phyloP scores from a whole-genome alignment of 2,888 invertebrate genomes.

The Diogma glabrata region DNA sequence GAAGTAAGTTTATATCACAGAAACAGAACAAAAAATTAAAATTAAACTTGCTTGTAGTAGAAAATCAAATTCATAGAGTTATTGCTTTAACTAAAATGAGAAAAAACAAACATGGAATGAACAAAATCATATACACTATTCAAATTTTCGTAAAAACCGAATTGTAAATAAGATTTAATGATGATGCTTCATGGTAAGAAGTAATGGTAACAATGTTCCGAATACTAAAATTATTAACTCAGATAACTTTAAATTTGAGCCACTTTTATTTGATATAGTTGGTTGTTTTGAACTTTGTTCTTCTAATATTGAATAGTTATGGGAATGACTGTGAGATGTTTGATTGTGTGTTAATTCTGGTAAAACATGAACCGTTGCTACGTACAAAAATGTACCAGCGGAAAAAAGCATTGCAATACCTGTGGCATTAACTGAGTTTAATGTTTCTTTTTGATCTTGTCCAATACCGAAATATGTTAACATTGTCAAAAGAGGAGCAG shows the following conservation, averaged over 20 bases:
- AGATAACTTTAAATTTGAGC: constrained; percentile 51
- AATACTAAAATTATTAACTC: constrained; percentile 75
- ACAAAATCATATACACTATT: no score
- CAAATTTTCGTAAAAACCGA: no score
- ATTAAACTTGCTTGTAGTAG: no score
- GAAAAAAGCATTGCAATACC: constrained; percentile 98
- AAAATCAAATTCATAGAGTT: no score
- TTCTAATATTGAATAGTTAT: constrained; percentile 28
- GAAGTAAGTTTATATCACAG: no score
- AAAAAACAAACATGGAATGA: no score
- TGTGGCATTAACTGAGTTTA: constrained; percentile 83
- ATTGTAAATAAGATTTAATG: no score
- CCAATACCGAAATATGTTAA: constrained; percentile 90
- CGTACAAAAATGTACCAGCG: constrained; percentile 97
- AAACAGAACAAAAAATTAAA: no score
- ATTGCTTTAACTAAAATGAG: no score
- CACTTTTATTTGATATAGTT: no score
- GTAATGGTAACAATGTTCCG: constrained; percentile 77
- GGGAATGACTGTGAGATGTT: constrained; percentile 22
- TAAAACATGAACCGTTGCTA: constrained; percentile 95
- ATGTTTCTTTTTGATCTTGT: constrained; percentile 81
- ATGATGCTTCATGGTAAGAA: constrained; percentile 86
- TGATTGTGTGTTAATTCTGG: constrained; percentile 73
- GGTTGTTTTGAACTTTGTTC: constrained; percentile 23
- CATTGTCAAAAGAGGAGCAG: constrained; percentile 83